phyloP scores from a whole-genome alignment of 2,113 vertebrate species.

The Oophaga pumilio region DNA sequence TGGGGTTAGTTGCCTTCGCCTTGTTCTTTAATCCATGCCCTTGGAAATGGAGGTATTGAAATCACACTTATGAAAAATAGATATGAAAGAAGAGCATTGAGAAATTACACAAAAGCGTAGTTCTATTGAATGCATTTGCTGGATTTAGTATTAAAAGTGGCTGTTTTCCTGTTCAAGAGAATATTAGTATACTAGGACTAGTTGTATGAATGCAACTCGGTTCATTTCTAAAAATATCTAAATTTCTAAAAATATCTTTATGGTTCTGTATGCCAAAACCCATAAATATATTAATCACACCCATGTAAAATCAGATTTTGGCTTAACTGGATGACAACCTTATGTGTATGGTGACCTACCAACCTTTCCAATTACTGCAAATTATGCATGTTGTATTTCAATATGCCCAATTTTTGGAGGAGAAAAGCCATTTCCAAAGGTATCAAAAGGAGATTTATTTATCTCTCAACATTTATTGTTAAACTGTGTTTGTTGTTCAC shows the following conservation, averaged over 20 bases:
- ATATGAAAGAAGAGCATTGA: background rate
- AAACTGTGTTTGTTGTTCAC: background rate
- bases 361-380: too few relatives aligned
- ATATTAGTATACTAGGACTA: background rate
- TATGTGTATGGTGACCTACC: background rate
- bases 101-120: background rate
- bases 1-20: background rate
- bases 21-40: slow-evolving; percentile 34
- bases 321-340: background rate
- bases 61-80: background rate
- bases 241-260: background rate
- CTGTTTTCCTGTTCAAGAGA: background rate
- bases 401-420: background rate
- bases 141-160: background rate
- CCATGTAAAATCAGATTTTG: background rate
- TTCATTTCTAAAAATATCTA: background rate
- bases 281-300: background rate
- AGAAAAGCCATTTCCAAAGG: background rate
- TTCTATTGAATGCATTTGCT: background rate
- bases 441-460: background rate
- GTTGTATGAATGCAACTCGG: background rate
- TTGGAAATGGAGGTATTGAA: slow-evolving; percentile 4
- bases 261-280: background rate
- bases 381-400: background rate
- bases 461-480: background rate